Percentiles rank a stretch among this genome's conserved stretches.
phyloP scores from a whole-genome alignment of 2,888 invertebrate genomes.

The Acleris laterana region DNA sequence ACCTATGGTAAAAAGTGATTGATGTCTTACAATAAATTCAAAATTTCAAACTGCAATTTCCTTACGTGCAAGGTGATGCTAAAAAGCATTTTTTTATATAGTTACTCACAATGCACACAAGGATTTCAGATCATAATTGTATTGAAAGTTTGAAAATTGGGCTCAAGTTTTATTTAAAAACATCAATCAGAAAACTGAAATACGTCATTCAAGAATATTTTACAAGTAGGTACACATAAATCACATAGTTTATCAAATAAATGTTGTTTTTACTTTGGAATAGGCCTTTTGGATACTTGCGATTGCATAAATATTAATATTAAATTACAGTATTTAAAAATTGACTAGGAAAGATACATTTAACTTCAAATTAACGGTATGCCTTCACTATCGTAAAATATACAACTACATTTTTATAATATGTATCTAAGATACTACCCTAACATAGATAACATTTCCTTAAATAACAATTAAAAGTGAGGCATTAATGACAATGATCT shows the following conservation, averaged over 20 bases:
- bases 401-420: too few relatives aligned
- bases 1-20: conserved; percentile 3
- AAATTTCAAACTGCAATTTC: conserved; percentile 25
- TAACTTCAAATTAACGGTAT: background rate
- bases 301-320: conserved; percentile 32
- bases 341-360: conserved; percentile 4
- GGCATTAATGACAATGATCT: too few relatives aligned
- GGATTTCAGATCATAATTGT: background rate
- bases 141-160: conserved; percentile 66
- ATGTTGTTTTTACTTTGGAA: conserved; percentile 10
- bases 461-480: too few relatives aligned
- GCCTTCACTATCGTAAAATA: too few relatives aligned
- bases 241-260: background rate
- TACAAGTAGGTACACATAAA: background rate
- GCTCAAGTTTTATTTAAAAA: conserved; percentile 68
- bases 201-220: background rate
- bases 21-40: conserved; percentile 33
- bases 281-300: conserved; percentile 77
- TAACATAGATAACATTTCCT: too few relatives aligned
- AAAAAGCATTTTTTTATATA: background rate
- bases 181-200: conserved; percentile 48
- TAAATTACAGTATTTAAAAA: background rate
- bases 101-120: background rate
- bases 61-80: conserved; percentile 8
- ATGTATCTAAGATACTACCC: too few relatives aligned